Evolutionary conservation across 2,113 vertebrate genomes (phyloP), one percentile per base, ranked within the genome.

Genomic region (Silurus glanis): DNA sequence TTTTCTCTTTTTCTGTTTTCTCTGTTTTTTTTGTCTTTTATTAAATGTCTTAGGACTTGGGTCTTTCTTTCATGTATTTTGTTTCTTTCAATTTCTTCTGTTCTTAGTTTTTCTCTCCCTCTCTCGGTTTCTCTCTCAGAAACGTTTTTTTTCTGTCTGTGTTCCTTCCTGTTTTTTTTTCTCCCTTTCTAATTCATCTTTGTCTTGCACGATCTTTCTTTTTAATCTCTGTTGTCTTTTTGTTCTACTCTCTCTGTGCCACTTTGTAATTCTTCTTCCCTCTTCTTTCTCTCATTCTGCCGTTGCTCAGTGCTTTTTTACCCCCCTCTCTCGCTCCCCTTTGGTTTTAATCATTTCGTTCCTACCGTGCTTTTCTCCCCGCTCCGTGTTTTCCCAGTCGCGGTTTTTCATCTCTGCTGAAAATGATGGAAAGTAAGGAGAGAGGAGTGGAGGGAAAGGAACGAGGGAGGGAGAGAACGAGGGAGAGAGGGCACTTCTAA

Each of bases 401-500:
- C 51, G 80, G 45, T 51, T 81, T 82, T 82, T 66, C 61, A 66
- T 53, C 59, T 64, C 23, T 17, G 1, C 47, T 66, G 59, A 66
- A 66, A 82, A 51, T 66, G 7, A 51, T 4, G 21, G 80, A 82
- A 82, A 82, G 61, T 66, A 51, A 66, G 59, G 3, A 66, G 80
- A 82, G 80, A 25, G 61, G 19, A 82, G 28, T 12, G 8, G 13
- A 82, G 80, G 79, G 25, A 9, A 12, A 14, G 37, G 59, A 80
- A 80, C 9, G 17, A 80, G 14, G 55, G 28, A 61, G 79, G 79
- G 58, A 49, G 59, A 8, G 80, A 81, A n/a, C 0, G 51, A 81
- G 13, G 37, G 59, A 62, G 59, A 80, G 80, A 49, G 59, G 74
- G 53, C 45, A 64, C 58, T 66, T 85, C 90, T 91, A 90, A 89